Percentiles rank a stretch among this genome's conserved stretches.
phyloP scores from a whole-genome alignment of 1,140 invertebrate genomes.

The Macrotrachela quadricornifera region DNA sequence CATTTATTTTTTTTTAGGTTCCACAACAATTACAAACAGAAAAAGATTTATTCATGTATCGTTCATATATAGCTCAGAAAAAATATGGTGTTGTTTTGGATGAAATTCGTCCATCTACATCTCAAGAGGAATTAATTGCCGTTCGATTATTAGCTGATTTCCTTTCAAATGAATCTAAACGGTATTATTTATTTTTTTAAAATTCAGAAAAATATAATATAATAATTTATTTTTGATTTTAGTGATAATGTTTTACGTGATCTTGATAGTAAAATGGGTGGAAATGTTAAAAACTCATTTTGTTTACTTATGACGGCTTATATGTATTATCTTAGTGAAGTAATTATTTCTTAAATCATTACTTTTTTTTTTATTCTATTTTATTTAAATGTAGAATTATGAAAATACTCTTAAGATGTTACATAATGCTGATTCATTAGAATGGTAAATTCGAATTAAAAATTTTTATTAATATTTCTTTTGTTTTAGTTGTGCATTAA shows the following conservation, averaged over 20 bases:
- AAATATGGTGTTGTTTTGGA: slow-evolving; percentile 73
- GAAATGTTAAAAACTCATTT: slow-evolving; percentile 46
- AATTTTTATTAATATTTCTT: not conserved
- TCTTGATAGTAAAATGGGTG: slow-evolving; percentile 39
- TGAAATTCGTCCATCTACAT: slow-evolving; percentile 41
- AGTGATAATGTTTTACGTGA: slow-evolving; percentile 39
- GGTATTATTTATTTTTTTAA: slow-evolving; percentile 15
- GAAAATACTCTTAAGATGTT: slow-evolving; percentile 62
- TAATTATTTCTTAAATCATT: not conserved
- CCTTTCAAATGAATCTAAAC: slow-evolving; percentile 36
- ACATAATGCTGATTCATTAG: slow-evolving; percentile 56
- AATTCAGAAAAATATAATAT: not conserved
- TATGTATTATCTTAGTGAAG: slow-evolving; percentile 40
- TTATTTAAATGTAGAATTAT: slow-evolving; percentile 42
- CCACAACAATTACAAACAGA: slow-evolving; percentile 44
- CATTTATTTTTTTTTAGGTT: slow-evolving; percentile 27
- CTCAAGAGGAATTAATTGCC: slow-evolving; percentile 39
- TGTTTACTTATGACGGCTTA: slow-evolving; percentile 65
- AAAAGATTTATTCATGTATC: slow-evolving; percentile 62
- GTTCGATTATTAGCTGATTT: slow-evolving; percentile 63
- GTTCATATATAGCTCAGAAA: slow-evolving; percentile 71
- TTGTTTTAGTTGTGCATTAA: slow-evolving; percentile 30
- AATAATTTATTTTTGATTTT: not conserved
- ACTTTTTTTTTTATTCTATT: slow-evolving; percentile 3
- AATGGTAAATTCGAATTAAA: slow-evolving; percentile 37